phyloP scores from a whole-genome alignment of 2,888 invertebrate genomes.

The Busseola fusca region DNA sequence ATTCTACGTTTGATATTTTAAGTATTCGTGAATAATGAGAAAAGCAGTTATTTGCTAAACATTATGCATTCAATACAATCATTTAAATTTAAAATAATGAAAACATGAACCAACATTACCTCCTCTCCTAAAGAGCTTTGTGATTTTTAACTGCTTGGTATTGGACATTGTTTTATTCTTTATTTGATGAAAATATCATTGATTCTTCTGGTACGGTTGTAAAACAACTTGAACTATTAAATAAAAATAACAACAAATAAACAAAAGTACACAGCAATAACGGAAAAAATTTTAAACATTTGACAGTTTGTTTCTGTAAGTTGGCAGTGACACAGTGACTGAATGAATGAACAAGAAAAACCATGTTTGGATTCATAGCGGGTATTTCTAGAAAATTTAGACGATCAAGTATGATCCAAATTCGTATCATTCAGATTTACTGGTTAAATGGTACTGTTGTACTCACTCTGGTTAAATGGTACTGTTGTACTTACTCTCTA shows the following conservation, averaged over 20 bases:
- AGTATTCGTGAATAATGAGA: neutral
- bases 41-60: neutral
- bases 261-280: neutral
- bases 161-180: constrained; percentile 64
- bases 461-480: no score
- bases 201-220: neutral
- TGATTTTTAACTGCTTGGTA: constrained; percentile 77
- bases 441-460: neutral
- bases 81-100: neutral
- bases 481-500: no score
- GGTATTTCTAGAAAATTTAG: neutral
- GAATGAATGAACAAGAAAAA: neutral
- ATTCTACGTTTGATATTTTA: neutral
- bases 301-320: constrained; percentile 20
- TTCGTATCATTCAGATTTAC: neutral
- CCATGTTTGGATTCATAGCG: neutral
- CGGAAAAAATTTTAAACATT: constrained; percentile 24
- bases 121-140: constrained; percentile 75
- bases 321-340: constrained; percentile 19
- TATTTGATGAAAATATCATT: neutral
- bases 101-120: constrained; percentile 56
- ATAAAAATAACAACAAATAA: neutral
- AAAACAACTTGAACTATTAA: neutral
- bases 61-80: neutral
- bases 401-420: constrained; percentile 2